Conservation (phyloP, 2,888 invertebrate genomes). For the Macaria liturata region DNA sequence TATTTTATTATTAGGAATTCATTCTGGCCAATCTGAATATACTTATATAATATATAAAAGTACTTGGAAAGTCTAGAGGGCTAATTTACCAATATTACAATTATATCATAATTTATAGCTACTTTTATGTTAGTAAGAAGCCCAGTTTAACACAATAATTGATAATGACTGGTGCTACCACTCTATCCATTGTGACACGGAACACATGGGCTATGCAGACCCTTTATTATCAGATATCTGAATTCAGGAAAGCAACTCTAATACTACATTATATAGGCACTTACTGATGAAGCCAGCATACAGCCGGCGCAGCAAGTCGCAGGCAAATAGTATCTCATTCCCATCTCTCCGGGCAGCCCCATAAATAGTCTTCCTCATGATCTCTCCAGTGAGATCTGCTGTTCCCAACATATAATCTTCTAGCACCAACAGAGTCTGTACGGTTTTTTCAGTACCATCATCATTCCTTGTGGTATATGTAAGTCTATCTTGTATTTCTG, state of each 20-base stretch:
- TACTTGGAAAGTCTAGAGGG: background rate
- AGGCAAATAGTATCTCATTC: constrained; percentile 87
- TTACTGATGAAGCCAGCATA: constrained; percentile 85
- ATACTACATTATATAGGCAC: constrained; percentile 40
- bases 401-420: constrained; percentile 89
- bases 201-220: background rate
- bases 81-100: background rate
- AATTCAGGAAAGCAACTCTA: background rate
- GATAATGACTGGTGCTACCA: background rate
- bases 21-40: background rate
- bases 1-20: background rate
- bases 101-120: background rate
- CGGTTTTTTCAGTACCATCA: background rate
- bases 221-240: background rate
- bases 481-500: constrained; percentile 56
- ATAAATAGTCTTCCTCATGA: constrained; percentile 95
- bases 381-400: constrained; percentile 94
- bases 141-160: background rate
- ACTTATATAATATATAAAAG: background rate
- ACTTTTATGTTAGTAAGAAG: background rate
- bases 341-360: constrained; percentile 90
- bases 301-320: constrained; percentile 87
- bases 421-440: constrained; percentile 63
- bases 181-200: background rate
- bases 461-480: constrained; percentile 57